Conservation (phyloP, 2,888 invertebrate genomes). For the Limnephilus lunatus region DNA sequence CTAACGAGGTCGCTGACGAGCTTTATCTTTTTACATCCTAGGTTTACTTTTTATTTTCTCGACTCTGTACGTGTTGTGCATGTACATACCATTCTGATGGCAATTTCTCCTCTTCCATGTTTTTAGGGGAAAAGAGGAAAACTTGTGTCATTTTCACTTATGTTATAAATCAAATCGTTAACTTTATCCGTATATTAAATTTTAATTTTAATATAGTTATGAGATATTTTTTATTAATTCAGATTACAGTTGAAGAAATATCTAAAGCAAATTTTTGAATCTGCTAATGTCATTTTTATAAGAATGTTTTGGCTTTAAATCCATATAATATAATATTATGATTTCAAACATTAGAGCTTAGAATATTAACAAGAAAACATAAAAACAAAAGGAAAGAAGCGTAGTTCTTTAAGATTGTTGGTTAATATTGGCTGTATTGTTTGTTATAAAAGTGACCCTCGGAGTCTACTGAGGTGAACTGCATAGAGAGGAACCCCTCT, state of each 20-base stretch:
- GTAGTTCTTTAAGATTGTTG: neutral
- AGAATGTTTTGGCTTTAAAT: conserved; percentile 13
- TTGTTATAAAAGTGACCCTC: conserved; percentile 24
- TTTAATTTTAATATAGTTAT: conserved; percentile 44
- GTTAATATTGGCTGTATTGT: conserved; percentile 3
- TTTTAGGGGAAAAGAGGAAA: conserved; percentile 49
- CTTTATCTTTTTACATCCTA: conserved; percentile 34
- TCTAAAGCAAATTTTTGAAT: neutral
- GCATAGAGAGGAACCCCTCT: conserved; percentile 48
- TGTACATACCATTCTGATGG: conserved; percentile 35
- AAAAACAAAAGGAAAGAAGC: neutral
- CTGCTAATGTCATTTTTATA: conserved; percentile 38
- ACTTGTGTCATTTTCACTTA: conserved; percentile 39
- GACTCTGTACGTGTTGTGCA: conserved; percentile 33
- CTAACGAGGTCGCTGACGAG: neutral
- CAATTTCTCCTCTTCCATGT: conserved; percentile 49
- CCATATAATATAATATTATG: neutral
- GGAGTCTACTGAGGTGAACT: neutral
- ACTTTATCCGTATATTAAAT: conserved; percentile 47
- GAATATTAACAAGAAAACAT: neutral
- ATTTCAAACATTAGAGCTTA: conserved; percentile 5
- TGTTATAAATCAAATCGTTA: conserved; percentile 5
- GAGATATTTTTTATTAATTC: conserved; percentile 37
- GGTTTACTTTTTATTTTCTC: conserved; percentile 31
- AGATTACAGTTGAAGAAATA: conserved; percentile 16